Evolutionary conservation across 2,113 vertebrate species (phyloP), one percentile per base, ranked within the genome.

Genomic region (Notiomystis cincta): DNA sequence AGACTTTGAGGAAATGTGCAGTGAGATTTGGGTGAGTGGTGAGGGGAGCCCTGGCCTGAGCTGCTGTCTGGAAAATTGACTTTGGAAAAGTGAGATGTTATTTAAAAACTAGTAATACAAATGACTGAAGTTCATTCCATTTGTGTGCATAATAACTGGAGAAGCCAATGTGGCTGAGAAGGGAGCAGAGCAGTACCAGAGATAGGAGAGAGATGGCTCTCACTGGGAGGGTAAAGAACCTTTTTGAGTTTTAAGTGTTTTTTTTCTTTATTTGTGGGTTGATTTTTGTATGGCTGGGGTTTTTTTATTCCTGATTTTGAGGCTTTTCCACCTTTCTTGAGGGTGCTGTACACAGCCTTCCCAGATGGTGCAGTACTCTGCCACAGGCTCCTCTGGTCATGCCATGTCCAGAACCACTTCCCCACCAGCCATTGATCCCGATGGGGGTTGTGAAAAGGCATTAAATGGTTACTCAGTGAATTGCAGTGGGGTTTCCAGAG

Each of bases 1-100:
- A 90, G 82, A 77, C 85, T 89, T 91, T 65, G 73, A 93, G 94
- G 89, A 96, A 97, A 93, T 45, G 53, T 6, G 23, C 75, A 78
- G 0, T 75, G 87, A 92, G 33, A 87, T 94, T 96, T 92, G 86
- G 95, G 64, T 94, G 82, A 51, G 73, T 84, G 72, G 79, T 54
- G 44, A 86, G 83, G 92, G 58, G 64, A 95, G 62, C 66, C 62
- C 93, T 95, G 93, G 95, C 40, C 64, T 67, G 64, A 94, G 53
- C 50, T 7, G 10, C 73, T 0, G 31, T 89, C 85, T 97, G 95
- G 96, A 95, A 97, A 97, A 85, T 72, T 1, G 7, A 70, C 89
- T 77, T 65, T 92, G 93, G 94, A 95, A 95, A 96, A 93, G 80
- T 87, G 77, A 77, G 75, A 83, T 91, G 77, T 92, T 97, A 73